These are phyloP conservation scores for Scaptomyza montana DNA, from an alignment of 1,140 invertebrate genomes.

Conservation along the genomic window DNA sequence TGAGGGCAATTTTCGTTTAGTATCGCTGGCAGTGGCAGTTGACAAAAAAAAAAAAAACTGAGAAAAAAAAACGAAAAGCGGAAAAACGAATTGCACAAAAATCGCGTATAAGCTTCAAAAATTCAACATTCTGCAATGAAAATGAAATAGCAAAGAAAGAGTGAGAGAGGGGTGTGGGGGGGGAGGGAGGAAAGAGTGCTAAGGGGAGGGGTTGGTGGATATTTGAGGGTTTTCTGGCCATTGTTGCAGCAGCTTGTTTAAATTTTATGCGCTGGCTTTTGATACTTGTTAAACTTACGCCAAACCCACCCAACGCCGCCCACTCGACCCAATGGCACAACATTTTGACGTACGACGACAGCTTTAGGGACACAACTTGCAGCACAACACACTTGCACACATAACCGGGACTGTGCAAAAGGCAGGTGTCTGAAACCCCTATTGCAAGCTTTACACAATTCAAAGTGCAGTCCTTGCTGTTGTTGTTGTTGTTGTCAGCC, in stretches of 20 bases:
- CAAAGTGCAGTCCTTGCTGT: conserved; percentile 3
- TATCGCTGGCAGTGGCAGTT: conserved; percentile 13
- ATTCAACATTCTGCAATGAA: conserved; percentile 49
- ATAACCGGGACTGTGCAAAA: not conserved
- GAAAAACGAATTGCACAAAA: conserved; percentile 34
- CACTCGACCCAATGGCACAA: conserved; percentile 6
- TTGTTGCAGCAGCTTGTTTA: conserved; percentile 59
- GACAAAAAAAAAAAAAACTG: conserved; percentile 2
- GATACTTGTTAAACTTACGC: conserved; percentile 32
- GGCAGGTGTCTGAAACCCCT: not conserved
- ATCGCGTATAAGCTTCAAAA: conserved; percentile 52
- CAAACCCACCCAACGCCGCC: not conserved
- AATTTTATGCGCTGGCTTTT: conserved; percentile 55
- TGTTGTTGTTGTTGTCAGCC: not conserved
- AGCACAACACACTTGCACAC: not conserved
- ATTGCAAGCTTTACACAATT: not conserved
- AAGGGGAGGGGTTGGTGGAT: not conserved
- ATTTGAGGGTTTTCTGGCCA: conserved; percentile 6
- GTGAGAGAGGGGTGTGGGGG: not conserved
- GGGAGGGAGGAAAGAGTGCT: not conserved
- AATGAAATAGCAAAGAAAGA: conserved; percentile 32
- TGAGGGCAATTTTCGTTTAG: conserved; percentile 30
- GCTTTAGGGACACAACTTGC: conserved; percentile 13
- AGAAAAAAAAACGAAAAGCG: not conserved
- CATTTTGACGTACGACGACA: conserved; percentile 28